These are phyloP conservation scores for Cephus spinipes DNA, from an alignment of 2,888 invertebrate species.

Conservation along the genomic window DNA sequence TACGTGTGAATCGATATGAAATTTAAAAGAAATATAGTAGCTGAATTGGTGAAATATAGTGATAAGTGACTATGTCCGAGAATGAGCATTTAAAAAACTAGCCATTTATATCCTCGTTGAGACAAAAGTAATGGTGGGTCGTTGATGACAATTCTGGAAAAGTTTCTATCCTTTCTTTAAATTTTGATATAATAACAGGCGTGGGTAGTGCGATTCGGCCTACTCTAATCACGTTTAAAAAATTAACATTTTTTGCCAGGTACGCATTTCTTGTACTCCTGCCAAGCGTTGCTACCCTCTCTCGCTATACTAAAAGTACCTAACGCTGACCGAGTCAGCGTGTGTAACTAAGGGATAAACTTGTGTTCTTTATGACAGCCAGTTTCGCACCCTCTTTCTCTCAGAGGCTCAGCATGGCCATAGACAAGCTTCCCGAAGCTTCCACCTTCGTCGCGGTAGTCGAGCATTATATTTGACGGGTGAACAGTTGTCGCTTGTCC, in stretches of 20 bases:
- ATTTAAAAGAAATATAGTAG: too few relatives aligned
- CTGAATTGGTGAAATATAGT: too few relatives aligned
- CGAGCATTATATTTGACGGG: not conserved
- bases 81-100: not conserved
- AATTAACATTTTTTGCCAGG: not conserved
- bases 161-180: not conserved
- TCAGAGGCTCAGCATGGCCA: not conserved
- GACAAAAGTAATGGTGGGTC: not conserved
- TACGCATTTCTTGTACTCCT: not conserved
- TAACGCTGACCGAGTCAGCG: not conserved
- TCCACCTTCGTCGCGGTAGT: not conserved
- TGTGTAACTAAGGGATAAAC: not conserved
- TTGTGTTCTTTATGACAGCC: not conserved
- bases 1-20: too few relatives aligned
- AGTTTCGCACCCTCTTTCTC: not conserved
- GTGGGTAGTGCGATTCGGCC: not conserved
- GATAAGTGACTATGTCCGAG: too few relatives aligned
- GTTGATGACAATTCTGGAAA: not conserved
- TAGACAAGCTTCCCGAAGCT: not conserved
- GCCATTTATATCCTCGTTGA: too few relatives aligned
- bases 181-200: not conserved
- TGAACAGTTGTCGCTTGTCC: not conserved
- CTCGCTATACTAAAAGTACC: not conserved
- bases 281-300: not conserved
- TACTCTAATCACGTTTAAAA: not conserved